Evolutionary conservation across 2,113 vertebrate species (phyloP), one percentile per base, ranked within the genome.

Genomic region (Eulemur rufifrons): DNA sequence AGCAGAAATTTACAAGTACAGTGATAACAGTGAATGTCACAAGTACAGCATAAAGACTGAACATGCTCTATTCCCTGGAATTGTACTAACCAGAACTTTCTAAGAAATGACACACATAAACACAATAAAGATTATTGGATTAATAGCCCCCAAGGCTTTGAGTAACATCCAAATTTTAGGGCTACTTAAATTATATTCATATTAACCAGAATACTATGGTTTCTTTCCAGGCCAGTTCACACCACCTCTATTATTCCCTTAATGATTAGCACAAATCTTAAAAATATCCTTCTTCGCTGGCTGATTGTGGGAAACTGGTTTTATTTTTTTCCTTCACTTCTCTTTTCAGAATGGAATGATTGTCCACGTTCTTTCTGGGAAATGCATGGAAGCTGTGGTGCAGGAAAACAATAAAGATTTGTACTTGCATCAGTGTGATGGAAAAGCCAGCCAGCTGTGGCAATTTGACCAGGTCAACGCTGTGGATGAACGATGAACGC

Each of bases 351-450:
- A 98, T 90, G 99, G 99, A 89, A 98, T 98, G 97, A 98, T 99
- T 20, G 96, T 99, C 73, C 99, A 99, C 50, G 47, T 99, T 50
- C 97, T 98, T 96, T 99, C 99, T 82, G 99, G 99, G 88, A 98
- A 99, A 95, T 99, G 99, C 98, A 97, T 99, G 94, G 99, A 99
- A 96, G 99, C 99, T 52, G 94, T 96, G 15, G 97, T 96, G 73
- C 98, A 96, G 8, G 98, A 97, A 89, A 97, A 92, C 47, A 96
- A 86, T 77, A 99, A 97, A 85, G 92, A 98, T 42, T 96, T 99
- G 87, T 47, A 98, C 89, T 98, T 99, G 89, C 94, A 29, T 6
- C 96, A 92, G 0, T 99, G 99, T 96, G 98, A 98, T 90, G 98
- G 98, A 66, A 98, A 98, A 25, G 96, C 97, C 69, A 97, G 98